Evolutionary conservation across 2,113 vertebrate genomes (phyloP).

Genomic region (Gymnocephalus cernua): DNA sequence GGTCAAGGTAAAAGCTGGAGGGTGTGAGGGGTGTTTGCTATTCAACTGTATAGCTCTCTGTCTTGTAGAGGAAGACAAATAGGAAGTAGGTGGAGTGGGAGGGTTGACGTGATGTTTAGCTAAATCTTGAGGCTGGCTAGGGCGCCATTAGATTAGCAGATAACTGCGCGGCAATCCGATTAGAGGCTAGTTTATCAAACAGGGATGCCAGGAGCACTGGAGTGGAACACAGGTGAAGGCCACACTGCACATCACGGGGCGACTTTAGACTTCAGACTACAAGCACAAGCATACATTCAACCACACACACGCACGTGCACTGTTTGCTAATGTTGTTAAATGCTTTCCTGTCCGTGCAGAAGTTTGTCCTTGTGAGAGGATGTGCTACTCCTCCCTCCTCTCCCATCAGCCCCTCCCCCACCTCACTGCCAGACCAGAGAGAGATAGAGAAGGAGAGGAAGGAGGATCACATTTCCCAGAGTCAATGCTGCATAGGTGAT

Average conservation of each 20-base stretch:
- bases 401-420: conserved; percentile 31
- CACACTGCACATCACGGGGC: conserved; percentile 12
- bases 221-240: conserved; percentile 57
- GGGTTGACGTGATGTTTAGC: conserved; percentile 11
- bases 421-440: conserved; percentile 7
- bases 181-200: conserved; percentile 53
- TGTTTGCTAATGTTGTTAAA: conserved; percentile 56
- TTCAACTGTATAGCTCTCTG: neutral
- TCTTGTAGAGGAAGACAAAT: conserved; percentile 30
- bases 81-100: neutral
- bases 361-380: conserved; percentile 66
- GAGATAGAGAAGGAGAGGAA: conserved; percentile 19
- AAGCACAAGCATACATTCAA: neutral
- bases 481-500: conserved; percentile 65
- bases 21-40: conserved; percentile 14
- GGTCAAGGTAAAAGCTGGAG: conserved; percentile 40
- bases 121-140: conserved; percentile 47
- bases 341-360: conserved; percentile 25
- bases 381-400: conserved; percentile 47
- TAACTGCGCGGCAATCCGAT: conserved; percentile 54
- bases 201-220: conserved; percentile 26
- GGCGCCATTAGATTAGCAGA: conserved; percentile 60
- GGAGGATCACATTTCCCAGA: conserved; percentile 63
- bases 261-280: neutral
- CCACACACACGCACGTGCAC: neutral